Evolutionary conservation across 2,113 vertebrate genomes (phyloP).

Genomic region (Columba janthina): DNA sequence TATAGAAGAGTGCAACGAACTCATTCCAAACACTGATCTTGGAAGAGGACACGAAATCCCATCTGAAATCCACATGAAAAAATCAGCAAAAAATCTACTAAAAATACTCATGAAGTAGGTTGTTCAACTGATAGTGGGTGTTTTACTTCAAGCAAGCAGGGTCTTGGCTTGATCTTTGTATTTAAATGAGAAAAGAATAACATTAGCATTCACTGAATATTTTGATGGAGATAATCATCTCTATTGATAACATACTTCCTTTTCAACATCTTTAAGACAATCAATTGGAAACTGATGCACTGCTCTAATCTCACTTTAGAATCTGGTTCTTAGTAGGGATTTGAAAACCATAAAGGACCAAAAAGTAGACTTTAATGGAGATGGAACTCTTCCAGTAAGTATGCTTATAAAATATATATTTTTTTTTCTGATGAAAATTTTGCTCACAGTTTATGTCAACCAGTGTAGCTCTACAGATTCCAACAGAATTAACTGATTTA

Average conservation of each 20-base stretch:
- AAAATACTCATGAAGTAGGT: neutral
- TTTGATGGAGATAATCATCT: slow-evolving; percentile 52
- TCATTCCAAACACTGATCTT: neutral
- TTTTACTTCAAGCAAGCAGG: neutral
- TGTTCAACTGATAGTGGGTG: neutral
- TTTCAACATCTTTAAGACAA: slow-evolving; percentile 46
- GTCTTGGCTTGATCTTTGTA: slow-evolving; percentile 46
- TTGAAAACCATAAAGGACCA: neutral
- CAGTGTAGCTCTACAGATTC: neutral
- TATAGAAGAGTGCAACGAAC: neutral
- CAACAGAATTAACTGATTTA: neutral
- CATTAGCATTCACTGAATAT: slow-evolving; percentile 54
- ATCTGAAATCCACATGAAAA: neutral
- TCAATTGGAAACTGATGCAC: slow-evolving; percentile 45
- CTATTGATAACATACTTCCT: slow-evolving; percentile 44
- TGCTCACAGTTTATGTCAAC: neutral
- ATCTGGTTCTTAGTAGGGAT: slow-evolving; percentile 24
- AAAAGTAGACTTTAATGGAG: neutral
- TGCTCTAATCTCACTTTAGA: slow-evolving; percentile 29
- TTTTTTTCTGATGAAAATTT: neutral
- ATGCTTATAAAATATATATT: neutral
- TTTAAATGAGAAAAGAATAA: slow-evolving; percentile 59
- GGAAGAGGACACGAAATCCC: neutral
- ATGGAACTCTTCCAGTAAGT: neutral
- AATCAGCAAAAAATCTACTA: neutral